Base-by-base conservation (phyloP, 2,113 vertebrate genomes). In the Elaphurus davidianus region DNA sequence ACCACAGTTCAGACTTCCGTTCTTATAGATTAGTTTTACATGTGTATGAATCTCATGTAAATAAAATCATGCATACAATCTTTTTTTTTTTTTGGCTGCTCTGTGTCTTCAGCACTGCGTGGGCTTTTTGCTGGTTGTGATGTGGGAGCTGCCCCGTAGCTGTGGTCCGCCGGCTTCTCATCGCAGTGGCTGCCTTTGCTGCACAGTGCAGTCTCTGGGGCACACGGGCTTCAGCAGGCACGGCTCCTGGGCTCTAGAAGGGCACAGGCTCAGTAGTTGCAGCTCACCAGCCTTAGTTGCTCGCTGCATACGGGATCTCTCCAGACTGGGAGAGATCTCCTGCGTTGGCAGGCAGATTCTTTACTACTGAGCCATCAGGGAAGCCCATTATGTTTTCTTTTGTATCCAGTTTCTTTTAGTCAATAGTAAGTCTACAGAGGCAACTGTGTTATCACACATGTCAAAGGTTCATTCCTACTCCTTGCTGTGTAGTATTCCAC, bases 121-220 rank as follows among this genome's bases (percentile, higher is more conserved):
- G 17, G 17, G 4, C 67, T 12, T 40, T 21, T 12, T 4, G 67
- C 10, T 36, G 23, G n/a, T 40, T 71, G n/a, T 12, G 2, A 5
- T 12, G 67, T 23, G n/a, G 67, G 67, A 71, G 67, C 67, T 71
- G n/a, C 67, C 5, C 67, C 0, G 33, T 3, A 40, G n/a, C 10
- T 19, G 67, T 0, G 10, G 67, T 23, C 5, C 1, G 0, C 0
- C 10, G n/a, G 67, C 67, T 40, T 36, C n/a, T 36, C n/a, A 23
- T 40, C 12, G n/a, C 19, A 71, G n/a, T 71, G n/a, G 67, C 67
- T 36, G 11, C 67, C 0, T 71, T 6, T 36, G 67, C 23, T 23
- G n/a, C 19, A 23, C 67, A 36, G 2, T 9, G 36, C 0, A 2
- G 67, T 36, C n/a, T 36, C 19, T 71, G 21, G 67, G 67, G 67